Percentiles rank a stretch among this genome's conserved stretches.
These are phyloP conservation scores for Cliona cf. orientalis DNA, from an alignment of 37 sponge, comb jelly and placozoan species.

Conservation along the genomic window DNA sequence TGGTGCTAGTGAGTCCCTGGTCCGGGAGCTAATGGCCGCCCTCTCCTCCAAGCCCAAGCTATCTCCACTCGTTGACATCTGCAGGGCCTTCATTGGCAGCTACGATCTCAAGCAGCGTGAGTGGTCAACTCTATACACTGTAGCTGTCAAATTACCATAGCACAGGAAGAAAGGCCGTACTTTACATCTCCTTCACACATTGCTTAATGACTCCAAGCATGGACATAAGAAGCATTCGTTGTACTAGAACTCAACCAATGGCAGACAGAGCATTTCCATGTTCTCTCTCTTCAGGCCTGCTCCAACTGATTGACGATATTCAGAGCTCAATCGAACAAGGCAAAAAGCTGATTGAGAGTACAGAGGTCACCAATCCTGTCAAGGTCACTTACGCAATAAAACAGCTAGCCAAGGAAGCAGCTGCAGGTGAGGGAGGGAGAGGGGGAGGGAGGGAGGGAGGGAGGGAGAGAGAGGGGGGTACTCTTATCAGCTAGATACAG, in stretches of 20 bases:
- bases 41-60: slow-evolving; percentile 29
- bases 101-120: slow-evolving; percentile 53
- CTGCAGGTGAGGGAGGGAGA: slow-evolving; percentile 39
- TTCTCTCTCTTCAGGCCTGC: slow-evolving; percentile 36
- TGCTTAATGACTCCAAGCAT: too few species aligned
- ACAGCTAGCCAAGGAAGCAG: slow-evolving; percentile 64
- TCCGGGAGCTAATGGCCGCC: slow-evolving; percentile 30
- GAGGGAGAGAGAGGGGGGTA: background rate
- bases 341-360: slow-evolving; percentile 25
- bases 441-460: background rate
- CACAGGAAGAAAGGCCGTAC: too few species aligned
- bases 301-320: slow-evolving; percentile 46
- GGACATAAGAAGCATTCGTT: too few species aligned
- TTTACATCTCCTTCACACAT: background rate
- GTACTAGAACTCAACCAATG: too few species aligned
- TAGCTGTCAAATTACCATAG: too few species aligned
- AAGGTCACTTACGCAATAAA: slow-evolving; percentile 62
- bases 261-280: background rate
- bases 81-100: slow-evolving; percentile 43
- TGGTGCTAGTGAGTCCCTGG: slow-evolving; percentile 1
- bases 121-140: too few species aligned
- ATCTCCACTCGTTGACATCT: slow-evolving; percentile 23
- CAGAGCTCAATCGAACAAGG: slow-evolving; percentile 30
- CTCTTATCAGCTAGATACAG: background rate
- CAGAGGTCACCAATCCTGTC: slow-evolving; percentile 52